A percentile compares a stretch with the other conserved stretches of the same genome.
These are phyloP conservation scores for Danio albolineatus DNA, from an alignment of 2,797 vertebrate genomes.

Conservation along the genomic window DNA sequence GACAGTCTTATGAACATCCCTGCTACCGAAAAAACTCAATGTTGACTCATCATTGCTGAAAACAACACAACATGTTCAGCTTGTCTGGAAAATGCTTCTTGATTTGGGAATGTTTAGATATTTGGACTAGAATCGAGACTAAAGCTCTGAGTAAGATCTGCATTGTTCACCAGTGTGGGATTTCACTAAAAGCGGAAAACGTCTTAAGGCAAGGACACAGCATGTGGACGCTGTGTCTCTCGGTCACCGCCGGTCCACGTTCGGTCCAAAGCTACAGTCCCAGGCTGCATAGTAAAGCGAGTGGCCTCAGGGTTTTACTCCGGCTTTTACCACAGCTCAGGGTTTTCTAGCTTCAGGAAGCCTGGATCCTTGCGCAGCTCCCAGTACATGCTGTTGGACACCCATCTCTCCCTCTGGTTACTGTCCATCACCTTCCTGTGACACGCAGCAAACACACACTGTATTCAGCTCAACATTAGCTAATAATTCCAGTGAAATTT, in stretches of 20 bases:
- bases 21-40: too few relatives aligned
- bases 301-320: slow-evolving; percentile 76
- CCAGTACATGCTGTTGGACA: slow-evolving; percentile 97
- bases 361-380: slow-evolving; percentile 96
- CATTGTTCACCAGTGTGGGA: slow-evolving; percentile 49
- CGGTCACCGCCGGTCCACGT: slow-evolving; percentile 27
- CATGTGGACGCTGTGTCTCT: slow-evolving; percentile 70
- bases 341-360: slow-evolving; percentile 92
- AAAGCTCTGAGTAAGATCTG: too few relatives aligned
- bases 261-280: slow-evolving; percentile 31
- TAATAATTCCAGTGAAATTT: too few relatives aligned
- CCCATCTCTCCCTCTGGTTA: slow-evolving; percentile 96
- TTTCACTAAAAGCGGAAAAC: slow-evolving; percentile 73
- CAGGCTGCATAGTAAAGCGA: slow-evolving; percentile 71
- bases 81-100: too few relatives aligned
- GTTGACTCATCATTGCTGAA: too few relatives aligned
- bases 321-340: slow-evolving; percentile 89
- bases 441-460: slow-evolving; percentile 37
- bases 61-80: too few relatives aligned
- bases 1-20: too few relatives aligned
- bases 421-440: slow-evolving; percentile 91
- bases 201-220: slow-evolving; percentile 83
- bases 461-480: too few relatives aligned
- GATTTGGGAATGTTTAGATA: too few relatives aligned
- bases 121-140: too few relatives aligned